Evolutionary conservation across 2,113 vertebrate species (phyloP).

Genomic region (Neomonachus schauinslandi): DNA sequence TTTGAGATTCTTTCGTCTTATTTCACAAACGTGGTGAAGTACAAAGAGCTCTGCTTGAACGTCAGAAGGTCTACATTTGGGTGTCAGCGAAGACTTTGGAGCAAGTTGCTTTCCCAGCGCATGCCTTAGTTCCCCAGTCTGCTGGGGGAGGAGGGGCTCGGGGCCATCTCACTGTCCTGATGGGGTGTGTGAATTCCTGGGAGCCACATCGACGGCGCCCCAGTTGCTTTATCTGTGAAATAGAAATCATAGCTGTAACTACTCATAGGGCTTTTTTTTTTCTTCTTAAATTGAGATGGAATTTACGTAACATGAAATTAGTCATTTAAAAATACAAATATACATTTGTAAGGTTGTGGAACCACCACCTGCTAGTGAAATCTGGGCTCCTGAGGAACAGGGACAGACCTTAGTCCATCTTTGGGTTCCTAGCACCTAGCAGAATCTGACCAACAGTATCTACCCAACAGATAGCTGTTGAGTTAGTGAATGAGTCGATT

Average conservation of each 20-base stretch:
- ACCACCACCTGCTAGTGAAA: neutral
- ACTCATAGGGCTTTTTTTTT: neutral
- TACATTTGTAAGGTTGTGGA: neutral
- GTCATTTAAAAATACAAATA: neutral
- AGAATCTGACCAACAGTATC: neutral
- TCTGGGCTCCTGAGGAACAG: neutral
- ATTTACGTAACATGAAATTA: neutral
- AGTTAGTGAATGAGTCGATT: neutral
- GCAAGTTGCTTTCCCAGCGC: neutral
- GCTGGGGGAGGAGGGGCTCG: neutral
- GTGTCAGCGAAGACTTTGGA: neutral
- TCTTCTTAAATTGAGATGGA: neutral
- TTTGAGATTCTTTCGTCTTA: neutral
- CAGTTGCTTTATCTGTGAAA: neutral
- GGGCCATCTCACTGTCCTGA: neutral
- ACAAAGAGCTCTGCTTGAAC: neutral
- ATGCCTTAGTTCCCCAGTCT: neutral
- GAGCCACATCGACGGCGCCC: rapidly evolving
- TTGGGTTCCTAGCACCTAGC: no score
- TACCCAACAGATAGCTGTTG: neutral
- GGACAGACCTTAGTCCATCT: neutral
- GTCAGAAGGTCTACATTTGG: neutral
- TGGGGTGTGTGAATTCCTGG: neutral
- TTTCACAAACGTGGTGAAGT: neutral
- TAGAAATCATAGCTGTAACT: neutral